phyloP scores from a whole-genome alignment of 1,140 invertebrate species.

The Hyles vespertilio region DNA sequence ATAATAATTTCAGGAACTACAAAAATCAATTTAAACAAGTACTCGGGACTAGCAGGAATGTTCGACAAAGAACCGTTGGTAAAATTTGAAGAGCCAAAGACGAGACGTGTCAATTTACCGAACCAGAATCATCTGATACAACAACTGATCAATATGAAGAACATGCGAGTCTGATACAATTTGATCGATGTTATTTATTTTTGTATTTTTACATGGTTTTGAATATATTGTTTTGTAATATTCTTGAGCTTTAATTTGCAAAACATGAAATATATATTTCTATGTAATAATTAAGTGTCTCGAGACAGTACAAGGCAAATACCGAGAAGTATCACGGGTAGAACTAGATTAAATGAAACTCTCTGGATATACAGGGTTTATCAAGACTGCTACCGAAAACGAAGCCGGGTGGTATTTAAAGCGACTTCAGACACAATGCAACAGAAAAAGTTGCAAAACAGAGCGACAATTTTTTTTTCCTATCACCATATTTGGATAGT shows the following conservation, averaged over 20 bases:
- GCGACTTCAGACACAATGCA: no score
- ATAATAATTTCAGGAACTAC: no score
- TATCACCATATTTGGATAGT: no score
- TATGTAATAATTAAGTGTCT: neutral
- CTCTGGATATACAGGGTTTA: no score
- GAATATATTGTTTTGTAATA: neutral
- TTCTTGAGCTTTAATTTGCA: neutral
- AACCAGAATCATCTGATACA: slow-evolving; percentile 31
- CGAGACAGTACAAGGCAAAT: no score
- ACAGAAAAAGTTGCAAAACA: no score
- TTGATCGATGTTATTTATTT: slow-evolving; percentile 8
- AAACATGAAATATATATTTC: neutral
- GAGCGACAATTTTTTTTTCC: no score
- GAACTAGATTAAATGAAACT: no score
- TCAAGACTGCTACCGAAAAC: no score
- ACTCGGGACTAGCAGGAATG: neutral
- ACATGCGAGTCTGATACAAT: slow-evolving; percentile 19
- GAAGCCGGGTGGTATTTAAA: no score
- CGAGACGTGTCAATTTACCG: neutral
- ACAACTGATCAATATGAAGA: slow-evolving; percentile 35
- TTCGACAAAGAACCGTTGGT: slow-evolving; percentile 25
- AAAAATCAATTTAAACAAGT: no score
- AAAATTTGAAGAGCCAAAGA: slow-evolving; percentile 26
- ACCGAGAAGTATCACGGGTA: no score
- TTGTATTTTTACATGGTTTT: slow-evolving; percentile 25